Percentiles rank a stretch among this genome's conserved stretches.
Evolutionary conservation across 2,113 vertebrate species (phyloP).

Genomic region (Hydrochoerus hydrochaeris): DNA sequence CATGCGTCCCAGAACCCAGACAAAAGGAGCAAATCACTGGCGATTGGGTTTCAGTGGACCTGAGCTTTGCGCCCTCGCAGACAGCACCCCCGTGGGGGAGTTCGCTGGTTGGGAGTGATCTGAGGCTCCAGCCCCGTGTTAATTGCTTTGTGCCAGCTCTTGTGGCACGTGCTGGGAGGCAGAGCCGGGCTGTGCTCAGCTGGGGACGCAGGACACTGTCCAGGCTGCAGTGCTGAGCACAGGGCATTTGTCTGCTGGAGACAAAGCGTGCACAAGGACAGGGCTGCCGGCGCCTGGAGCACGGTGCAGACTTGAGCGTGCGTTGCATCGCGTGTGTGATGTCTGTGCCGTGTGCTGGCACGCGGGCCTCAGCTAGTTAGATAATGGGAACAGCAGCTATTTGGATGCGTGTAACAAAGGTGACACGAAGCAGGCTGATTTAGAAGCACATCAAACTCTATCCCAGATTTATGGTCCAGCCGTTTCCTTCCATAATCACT

Average conservation of each 20-base stretch:
- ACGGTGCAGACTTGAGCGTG: not conserved
- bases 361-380: not conserved
- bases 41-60: not conserved
- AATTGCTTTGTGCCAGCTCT: not conserved
- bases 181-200: not conserved
- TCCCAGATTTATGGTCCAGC: slow-evolving; percentile 59
- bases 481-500: slow-evolving; percentile 79
- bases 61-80: not conserved
- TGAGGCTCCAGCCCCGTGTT: fast-evolving
- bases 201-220: fast-evolving
- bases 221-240: not conserved
- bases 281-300: not conserved
- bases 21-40: not conserved
- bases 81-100: not conserved
- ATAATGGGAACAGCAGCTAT: fast-evolving
- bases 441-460: not conserved
- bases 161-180: not conserved
- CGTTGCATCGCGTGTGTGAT: too few relatives aligned
- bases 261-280: not conserved
- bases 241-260: not conserved
- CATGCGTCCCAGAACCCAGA: not conserved
- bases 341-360: not conserved
- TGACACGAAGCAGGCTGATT: not conserved
- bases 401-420: fast-evolving
- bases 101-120: not conserved